Percentiles rank a stretch among this genome's conserved stretches.
Evolutionary conservation across 37 sponge, comb jelly and placozoan species (phyloP).

Genomic region (Bolinopsis microptera): DNA sequence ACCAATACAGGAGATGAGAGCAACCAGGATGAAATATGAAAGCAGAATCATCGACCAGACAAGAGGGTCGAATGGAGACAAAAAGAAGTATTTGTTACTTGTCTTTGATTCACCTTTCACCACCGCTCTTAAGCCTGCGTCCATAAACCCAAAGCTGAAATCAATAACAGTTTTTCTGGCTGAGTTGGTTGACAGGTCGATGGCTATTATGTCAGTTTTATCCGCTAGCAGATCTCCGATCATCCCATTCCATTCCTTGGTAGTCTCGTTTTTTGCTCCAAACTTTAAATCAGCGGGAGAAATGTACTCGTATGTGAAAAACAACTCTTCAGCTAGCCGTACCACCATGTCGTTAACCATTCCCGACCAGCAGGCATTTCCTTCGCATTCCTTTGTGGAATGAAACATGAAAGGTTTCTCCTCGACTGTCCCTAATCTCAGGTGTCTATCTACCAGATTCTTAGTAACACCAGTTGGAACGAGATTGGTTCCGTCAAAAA

Average conservation of each 20-base stretch:
- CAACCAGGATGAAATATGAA: background rate
- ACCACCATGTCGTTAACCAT: background rate
- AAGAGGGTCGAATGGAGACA: background rate
- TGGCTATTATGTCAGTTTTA: background rate
- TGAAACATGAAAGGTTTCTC: background rate
- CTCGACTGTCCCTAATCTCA: background rate
- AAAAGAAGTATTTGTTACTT: background rate
- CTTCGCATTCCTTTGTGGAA: background rate
- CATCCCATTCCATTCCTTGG: background rate
- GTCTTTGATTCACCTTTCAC: background rate
- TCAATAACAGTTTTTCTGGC: background rate
- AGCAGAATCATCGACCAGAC: background rate
- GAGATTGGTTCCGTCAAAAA: background rate
- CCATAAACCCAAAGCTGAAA: background rate
- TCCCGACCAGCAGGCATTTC: background rate
- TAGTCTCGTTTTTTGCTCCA: background rate
- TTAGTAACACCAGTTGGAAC: constrained; percentile 7
- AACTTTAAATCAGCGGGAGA: background rate
- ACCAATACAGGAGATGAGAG: background rate
- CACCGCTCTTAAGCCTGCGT: background rate
- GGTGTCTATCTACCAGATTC: background rate
- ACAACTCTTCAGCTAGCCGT: background rate
- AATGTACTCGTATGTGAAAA: constrained; percentile 5
- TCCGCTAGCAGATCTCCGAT: background rate
- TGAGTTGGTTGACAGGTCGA: background rate